Base-by-base conservation (phyloP, 2,113 vertebrate genomes). In the Picathartes gymnocephalus region DNA sequence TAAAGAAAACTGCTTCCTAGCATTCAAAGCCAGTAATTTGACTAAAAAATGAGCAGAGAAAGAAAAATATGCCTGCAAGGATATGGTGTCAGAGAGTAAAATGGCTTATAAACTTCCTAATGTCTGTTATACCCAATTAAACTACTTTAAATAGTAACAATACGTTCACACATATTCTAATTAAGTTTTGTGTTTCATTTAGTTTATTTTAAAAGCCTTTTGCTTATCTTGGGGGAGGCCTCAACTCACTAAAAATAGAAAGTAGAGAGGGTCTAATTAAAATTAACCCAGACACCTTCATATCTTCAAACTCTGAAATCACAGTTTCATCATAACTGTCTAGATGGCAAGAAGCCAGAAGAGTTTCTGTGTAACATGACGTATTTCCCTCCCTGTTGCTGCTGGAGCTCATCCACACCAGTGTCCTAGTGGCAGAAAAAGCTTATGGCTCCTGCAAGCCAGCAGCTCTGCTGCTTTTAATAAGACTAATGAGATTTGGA, bases 401-500 rank as follows among this genome's bases (percentile, higher is more conserved):
- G 4, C 31, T 42, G 61, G 15, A 90, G 50, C 42, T 90, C 54
- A 88, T 62, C 30, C 84, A 66, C n/a, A 57, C 18, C 40, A 56
- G 45, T 12, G 13, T 61, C 27, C 33, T 18, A 44, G 18, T 35
- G 83, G 74, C 6, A 72, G 68, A n/a, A 89, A 76, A 72, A 39
- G 50, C 30, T 77, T 50, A 45, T 54, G 30, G 61, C 66, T 45
- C 16, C 57, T 73, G n/a, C 42, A 92, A 48, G n/a, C 31, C 69
- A 91, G 73, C 6, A 13, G 72, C 72, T 81, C 56, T 61, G 30
- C 73, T 86, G 57, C 39, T 80, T 94, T 92, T 91, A 94, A 89
- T 66, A 54, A 56, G 56, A 50, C 78, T 93, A 93, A 90, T 80
- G 58, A 86, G 82, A 86, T 90, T 93, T 83, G 90, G 68, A 58